Conservation (phyloP, 2,888 invertebrate species). For the Brachyptera putata region DNA sequence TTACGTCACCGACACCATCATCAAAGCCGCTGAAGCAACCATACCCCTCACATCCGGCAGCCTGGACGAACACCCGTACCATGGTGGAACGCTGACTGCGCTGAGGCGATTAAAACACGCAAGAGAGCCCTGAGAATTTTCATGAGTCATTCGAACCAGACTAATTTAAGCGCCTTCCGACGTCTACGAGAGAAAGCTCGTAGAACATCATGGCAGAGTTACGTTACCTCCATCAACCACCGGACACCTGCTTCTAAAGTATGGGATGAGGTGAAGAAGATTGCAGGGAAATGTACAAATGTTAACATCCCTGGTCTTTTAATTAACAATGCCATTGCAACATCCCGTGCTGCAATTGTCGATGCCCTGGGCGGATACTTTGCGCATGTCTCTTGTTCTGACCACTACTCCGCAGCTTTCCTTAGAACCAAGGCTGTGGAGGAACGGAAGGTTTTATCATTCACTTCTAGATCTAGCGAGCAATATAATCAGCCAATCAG, state of each 20-base stretch:
- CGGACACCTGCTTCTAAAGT: neutral
- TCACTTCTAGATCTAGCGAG: neutral
- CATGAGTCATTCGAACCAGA: neutral
- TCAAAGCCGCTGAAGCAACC: neutral
- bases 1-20: neutral
- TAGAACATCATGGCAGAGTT: neutral
- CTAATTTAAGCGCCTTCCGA: neutral
- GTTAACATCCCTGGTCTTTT: neutral
- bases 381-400: slow-evolving; percentile 5
- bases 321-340: neutral
- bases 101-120: neutral
- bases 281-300: neutral
- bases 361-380: neutral
- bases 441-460: neutral
- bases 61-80: neutral
- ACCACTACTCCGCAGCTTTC: neutral
- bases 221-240: neutral
- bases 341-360: neutral
- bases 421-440: neutral
- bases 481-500: neutral
- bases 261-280: neutral
- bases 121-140: neutral
- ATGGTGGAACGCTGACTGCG: slow-evolving; percentile 7
- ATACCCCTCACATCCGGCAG: neutral
- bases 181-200: neutral